Base-by-base conservation (phyloP, 2,113 vertebrate genomes). In the Entomyzon cyanotis region DNA sequence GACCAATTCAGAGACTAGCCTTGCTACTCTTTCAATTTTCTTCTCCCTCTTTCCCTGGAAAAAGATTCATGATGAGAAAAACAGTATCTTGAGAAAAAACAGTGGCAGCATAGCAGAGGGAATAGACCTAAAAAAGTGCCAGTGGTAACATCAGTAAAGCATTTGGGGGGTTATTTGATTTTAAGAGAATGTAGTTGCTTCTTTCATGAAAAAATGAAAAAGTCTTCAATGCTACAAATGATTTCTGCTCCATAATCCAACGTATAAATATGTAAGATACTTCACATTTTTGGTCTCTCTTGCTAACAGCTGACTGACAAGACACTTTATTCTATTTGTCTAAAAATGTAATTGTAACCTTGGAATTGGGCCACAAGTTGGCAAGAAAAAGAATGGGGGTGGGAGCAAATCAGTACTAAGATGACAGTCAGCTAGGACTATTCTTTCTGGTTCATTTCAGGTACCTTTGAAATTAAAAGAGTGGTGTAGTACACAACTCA, bases 101-200 rank as follows among this genome's bases (percentile, higher is more conserved):
- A 76, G 37, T 17, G 11, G 41, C 35, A 93, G 14, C 23, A 41
- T 2, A 83, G 62, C 16, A 69, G 24, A 80, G 6, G 20, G 6
- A 71, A 68, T 11, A 69, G 35, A 73, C 11, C 18, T 64, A 18
- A 92, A 33, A 52, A 42, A 42, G 11, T 13, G 7, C 5, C 62
- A 82, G 41, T 31, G 16, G 6, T 50, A 59, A 75, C 11, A 53
- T 12, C 33, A 88, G 6, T 80, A 56, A 69, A 44, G 46, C 12
- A 37, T 60, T n/a, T 53, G 17, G 5, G 15, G 0, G 0, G 2
- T 2, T 14, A 8, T 55, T 76, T 52, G 17, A 39, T 30, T 82
- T 79, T 76, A 55, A 64, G n/a, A 86, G 13, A 62, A 9, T 4
- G 0, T 8, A 15, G 11, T 52, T 93, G 47, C 33, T 73, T 73